These are phyloP conservation scores for Vannuccia rotundouncinata DNA, from an alignment of 2,888 invertebrate species.

Conservation along the genomic window DNA sequence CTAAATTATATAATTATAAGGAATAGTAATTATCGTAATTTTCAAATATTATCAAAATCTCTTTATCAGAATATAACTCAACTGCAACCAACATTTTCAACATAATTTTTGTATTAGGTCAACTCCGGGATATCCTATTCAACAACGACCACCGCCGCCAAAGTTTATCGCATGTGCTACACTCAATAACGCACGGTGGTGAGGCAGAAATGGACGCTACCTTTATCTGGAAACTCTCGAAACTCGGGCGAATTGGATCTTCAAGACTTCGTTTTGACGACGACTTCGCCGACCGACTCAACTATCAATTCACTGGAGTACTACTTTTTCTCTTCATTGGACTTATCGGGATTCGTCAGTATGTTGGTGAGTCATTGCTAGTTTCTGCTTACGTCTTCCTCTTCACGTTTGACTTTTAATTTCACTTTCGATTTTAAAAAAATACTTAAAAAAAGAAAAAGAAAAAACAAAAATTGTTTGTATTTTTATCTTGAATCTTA, in stretches of 20 bases:
- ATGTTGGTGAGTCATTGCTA: slow-evolving; percentile 41
- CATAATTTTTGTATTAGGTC: too few relatives aligned
- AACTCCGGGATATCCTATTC: slow-evolving; percentile 33
- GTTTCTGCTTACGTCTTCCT: too few relatives aligned
- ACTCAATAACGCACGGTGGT: slow-evolving; percentile 22
- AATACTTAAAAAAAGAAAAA: too few relatives aligned
- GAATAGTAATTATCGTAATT: too few relatives aligned
- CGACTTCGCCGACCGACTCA: slow-evolving; percentile 39
- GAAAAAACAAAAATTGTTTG: too few relatives aligned
- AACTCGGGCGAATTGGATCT: slow-evolving; percentile 39
- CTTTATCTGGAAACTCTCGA: slow-evolving; percentile 40
- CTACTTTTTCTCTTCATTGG: slow-evolving; percentile 40
- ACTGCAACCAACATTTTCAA: too few relatives aligned
- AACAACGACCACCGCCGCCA: slow-evolving; percentile 25
- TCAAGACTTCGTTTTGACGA: slow-evolving; percentile 38
- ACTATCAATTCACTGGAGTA: slow-evolving; percentile 40
- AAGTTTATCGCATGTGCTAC: slow-evolving; percentile 31
- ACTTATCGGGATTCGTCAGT: slow-evolving; percentile 40
- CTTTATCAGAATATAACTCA: too few relatives aligned
- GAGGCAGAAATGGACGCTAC: slow-evolving; percentile 39
- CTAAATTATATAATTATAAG: too few relatives aligned
- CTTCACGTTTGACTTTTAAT: too few relatives aligned
- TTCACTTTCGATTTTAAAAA: too few relatives aligned
- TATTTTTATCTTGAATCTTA: too few relatives aligned
- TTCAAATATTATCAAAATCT: too few relatives aligned